Percentiles rank a stretch among this genome's conserved stretches.
Conservation (phyloP, 2,113 vertebrate species). For the Elephantulus edwardii region DNA sequence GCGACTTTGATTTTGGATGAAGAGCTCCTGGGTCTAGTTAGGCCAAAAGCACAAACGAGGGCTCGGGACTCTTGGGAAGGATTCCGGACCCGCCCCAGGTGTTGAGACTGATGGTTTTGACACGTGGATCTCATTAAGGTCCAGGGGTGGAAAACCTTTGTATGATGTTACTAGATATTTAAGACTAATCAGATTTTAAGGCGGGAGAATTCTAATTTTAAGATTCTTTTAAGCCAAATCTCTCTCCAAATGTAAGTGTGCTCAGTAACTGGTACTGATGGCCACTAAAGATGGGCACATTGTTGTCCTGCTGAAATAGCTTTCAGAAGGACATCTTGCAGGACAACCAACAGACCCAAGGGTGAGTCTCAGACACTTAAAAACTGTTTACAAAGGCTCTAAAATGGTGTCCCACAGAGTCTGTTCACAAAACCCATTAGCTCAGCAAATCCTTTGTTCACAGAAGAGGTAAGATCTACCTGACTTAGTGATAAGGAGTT, state of each 20-base stretch:
- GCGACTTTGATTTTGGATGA: background rate
- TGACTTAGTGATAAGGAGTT: too few species aligned
- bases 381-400: constrained; percentile 55
- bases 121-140: background rate
- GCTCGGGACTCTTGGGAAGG: background rate
- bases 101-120: background rate
- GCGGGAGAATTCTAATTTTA: background rate
- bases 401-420: background rate
- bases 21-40: background rate
- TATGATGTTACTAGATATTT: background rate
- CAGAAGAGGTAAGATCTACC: background rate
- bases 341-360: background rate
- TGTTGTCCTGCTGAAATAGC: constrained; percentile 33
- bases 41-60: background rate
- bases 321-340: background rate
- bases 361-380: background rate
- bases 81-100: background rate
- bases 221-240: constrained; percentile 12
- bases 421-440: background rate
- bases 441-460: constrained; percentile 1
- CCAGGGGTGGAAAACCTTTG: background rate
- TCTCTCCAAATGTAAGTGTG: constrained; percentile 7
- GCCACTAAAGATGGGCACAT: constrained; percentile 40
- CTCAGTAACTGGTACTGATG: background rate
- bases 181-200: background rate